Conservation (phyloP, 2,888 invertebrate genomes). For the Hoplodrina blanda region DNA sequence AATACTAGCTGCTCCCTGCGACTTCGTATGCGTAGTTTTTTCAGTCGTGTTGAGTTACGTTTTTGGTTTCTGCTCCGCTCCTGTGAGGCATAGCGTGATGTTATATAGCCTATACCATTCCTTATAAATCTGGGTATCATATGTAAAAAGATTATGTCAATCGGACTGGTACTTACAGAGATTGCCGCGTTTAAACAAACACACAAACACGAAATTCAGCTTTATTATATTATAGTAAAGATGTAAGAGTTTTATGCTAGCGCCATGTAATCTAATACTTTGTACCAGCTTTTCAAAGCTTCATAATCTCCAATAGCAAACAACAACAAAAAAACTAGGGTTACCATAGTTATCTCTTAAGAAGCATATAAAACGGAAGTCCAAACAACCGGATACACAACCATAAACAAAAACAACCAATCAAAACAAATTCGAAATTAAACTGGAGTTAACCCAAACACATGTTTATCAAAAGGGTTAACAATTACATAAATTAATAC, state of each 20-base stretch:
- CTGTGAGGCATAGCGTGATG: too few relatives aligned
- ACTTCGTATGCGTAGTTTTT: too few relatives aligned
- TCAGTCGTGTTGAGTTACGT: too few relatives aligned
- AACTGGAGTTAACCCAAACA: constrained; percentile 84
- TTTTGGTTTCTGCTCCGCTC: too few relatives aligned
- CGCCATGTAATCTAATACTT: constrained; percentile 3
- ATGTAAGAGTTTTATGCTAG: constrained; percentile 31
- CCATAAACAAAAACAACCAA: constrained; percentile 77
- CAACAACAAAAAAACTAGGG: constrained; percentile 5
- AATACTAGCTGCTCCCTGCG: too few relatives aligned
- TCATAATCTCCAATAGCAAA: neutral
- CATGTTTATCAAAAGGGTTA: constrained; percentile 87
- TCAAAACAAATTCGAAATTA: constrained; percentile 89
- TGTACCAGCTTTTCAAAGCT: too few relatives aligned
- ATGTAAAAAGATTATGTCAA: too few relatives aligned
- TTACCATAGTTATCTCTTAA: constrained; percentile 57
- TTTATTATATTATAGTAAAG: constrained; percentile 3
- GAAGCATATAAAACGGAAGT: constrained; percentile 71
- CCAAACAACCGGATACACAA: constrained; percentile 78
- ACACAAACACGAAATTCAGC: too few relatives aligned
- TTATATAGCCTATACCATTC: too few relatives aligned
- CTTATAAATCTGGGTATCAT: too few relatives aligned
- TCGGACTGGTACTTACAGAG: too few relatives aligned
- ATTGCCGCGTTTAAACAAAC: too few relatives aligned
- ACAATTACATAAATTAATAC: constrained; percentile 90